These are phyloP conservation scores for Eutolmus rufibarbis DNA, from an alignment of 2,888 invertebrate genomes.

Conservation along the genomic window DNA sequence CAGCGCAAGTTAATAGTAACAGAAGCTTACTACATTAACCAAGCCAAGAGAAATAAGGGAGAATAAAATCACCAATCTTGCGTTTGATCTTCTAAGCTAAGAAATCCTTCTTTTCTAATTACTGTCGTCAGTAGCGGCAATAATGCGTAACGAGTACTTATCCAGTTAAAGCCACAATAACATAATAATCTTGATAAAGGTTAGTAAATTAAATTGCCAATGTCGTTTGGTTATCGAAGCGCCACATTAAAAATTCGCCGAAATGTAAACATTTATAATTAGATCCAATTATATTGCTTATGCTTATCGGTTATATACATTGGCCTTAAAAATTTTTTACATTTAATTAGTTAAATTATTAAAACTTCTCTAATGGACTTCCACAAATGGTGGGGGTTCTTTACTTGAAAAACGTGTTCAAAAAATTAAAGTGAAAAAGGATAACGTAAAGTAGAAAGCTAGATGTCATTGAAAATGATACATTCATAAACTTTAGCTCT, in stretches of 20 bases:
- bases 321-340: neutral
- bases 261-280: slow-evolving; percentile 21
- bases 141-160: neutral
- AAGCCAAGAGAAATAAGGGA: neutral
- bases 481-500: neutral
- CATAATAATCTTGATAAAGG: neutral
- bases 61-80: neutral
- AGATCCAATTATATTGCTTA: neutral
- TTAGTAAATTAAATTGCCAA: neutral
- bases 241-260: neutral
- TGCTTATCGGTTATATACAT: neutral
- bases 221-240: neutral
- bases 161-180: neutral
- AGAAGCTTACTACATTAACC: neutral
- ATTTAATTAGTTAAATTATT: neutral
- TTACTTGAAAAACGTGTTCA: neutral
- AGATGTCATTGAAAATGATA: neutral
- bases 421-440: neutral
- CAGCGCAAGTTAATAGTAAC: neutral
- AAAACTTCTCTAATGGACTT: slow-evolving; percentile 32
- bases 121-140: neutral
- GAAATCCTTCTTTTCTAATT: neutral
- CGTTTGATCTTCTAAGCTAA: neutral
- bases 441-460: neutral
- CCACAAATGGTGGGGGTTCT: slow-evolving; percentile 50